These are phyloP conservation scores for Cerastis leucographa DNA, from an alignment of 2,888 invertebrate genomes.

Conservation along the genomic window DNA sequence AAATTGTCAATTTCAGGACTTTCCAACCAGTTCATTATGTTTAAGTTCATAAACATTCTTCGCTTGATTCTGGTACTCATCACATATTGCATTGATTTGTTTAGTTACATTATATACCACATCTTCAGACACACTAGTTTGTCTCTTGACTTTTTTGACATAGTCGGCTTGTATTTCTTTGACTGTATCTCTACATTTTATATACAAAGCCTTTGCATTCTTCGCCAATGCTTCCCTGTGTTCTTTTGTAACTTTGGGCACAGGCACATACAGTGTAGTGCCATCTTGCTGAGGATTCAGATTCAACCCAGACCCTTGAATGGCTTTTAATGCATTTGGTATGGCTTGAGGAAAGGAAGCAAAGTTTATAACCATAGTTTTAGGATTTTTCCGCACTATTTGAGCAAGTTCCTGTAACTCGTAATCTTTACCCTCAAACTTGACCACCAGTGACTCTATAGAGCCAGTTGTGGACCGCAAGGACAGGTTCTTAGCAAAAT, in stretches of 20 bases:
- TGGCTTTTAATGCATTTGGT: constrained; percentile 94
- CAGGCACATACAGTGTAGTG: constrained; percentile 96
- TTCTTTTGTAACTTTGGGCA: constrained; percentile 98
- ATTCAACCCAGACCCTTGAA: constrained; percentile 96
- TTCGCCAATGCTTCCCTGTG: constrained; percentile 97
- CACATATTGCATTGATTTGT: constrained; percentile 93
- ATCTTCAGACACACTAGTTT: constrained; percentile 93
- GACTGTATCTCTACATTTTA: constrained; percentile 94
- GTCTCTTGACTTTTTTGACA: constrained; percentile 93
- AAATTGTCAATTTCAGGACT: constrained; percentile 20
- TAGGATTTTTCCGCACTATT: constrained; percentile 96
- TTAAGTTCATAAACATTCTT: constrained; percentile 91
- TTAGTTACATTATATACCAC: constrained; percentile 92
- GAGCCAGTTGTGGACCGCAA: constrained; percentile 95
- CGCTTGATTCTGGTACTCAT: constrained; percentile 91
- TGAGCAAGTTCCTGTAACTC: constrained; percentile 97
- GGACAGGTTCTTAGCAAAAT: constrained; percentile 95
- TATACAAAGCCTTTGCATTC: constrained; percentile 95
- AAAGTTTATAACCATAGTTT: constrained; percentile 96
- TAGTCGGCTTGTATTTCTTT: constrained; percentile 94
- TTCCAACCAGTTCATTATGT: constrained; percentile 94
- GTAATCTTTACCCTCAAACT: constrained; percentile 95
- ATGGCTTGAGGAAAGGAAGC: constrained; percentile 96
- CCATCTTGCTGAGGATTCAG: constrained; percentile 98
- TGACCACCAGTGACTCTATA: constrained; percentile 94